phyloP scores from a whole-genome alignment of 2,797 vertebrate species.

The Mormyrus proboscirostris region DNA sequence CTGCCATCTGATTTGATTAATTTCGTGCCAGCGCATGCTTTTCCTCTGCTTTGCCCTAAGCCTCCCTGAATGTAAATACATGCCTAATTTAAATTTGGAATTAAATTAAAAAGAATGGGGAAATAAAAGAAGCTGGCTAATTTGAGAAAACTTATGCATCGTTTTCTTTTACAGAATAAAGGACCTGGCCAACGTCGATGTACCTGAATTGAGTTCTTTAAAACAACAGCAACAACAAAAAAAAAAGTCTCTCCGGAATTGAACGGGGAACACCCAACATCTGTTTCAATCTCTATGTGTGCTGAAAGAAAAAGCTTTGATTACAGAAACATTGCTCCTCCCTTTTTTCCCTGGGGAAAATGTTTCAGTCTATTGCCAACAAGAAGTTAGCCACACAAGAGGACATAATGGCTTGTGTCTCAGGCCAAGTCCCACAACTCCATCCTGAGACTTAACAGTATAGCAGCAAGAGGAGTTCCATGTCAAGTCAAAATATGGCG shows the following conservation, averaged over 20 bases:
- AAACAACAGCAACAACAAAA: constrained; percentile 16
- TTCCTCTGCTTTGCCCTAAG: constrained; percentile 39
- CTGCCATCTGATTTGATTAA: constrained; percentile 51
- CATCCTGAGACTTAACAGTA: constrained; percentile 49
- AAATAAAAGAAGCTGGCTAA: not conserved
- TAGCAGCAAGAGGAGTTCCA: constrained; percentile 39
- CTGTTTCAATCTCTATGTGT: constrained; percentile 36
- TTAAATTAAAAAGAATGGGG: constrained; percentile 26
- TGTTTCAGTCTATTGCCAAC: constrained; percentile 52
- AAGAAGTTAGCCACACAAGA: constrained; percentile 58
- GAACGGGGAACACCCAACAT: constrained; percentile 32
- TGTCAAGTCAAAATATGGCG: not conserved
- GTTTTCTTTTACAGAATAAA: not conserved
- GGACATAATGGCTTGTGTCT: constrained; percentile 48
- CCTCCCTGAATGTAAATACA: constrained; percentile 39
- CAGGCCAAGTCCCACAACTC: constrained; percentile 43
- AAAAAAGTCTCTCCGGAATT: constrained; percentile 27
- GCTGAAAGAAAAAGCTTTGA: constrained; percentile 45
- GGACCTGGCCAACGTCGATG: constrained; percentile 26
- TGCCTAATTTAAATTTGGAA: constrained; percentile 20
- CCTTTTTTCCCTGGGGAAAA: constrained; percentile 35
- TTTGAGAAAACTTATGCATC: constrained; percentile 4
- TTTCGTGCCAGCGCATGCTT: constrained; percentile 54
- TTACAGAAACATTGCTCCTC: constrained; percentile 34
- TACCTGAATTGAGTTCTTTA: constrained; percentile 26